phyloP scores from a whole-genome alignment of 2,888 invertebrate genomes.

The Pollenia griseotomentosa region DNA sequence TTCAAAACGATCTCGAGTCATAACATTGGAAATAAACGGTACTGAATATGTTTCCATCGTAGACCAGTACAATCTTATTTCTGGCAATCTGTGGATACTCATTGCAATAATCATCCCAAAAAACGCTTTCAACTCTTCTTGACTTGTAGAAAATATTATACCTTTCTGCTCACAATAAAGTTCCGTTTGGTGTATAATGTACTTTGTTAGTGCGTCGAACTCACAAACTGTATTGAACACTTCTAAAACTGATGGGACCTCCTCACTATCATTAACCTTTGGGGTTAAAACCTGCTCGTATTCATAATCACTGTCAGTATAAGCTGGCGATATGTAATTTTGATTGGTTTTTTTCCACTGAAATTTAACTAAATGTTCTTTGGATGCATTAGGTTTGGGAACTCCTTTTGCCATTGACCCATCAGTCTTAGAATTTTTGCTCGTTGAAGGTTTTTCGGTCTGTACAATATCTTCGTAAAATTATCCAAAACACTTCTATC shows the following conservation, averaged over 20 bases:
- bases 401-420: slow-evolving; percentile 12
- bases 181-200: slow-evolving; percentile 32
- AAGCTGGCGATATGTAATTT: slow-evolving; percentile 21
- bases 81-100: slow-evolving; percentile 34
- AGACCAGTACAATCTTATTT: slow-evolving; percentile 28
- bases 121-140: slow-evolving; percentile 22
- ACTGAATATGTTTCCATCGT: slow-evolving; percentile 32
- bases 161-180: slow-evolving; percentile 42
- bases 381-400: neutral
- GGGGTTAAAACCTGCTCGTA: slow-evolving; percentile 6
- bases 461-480: neutral
- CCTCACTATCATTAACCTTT: slow-evolving; percentile 7
- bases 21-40: slow-evolving; percentile 22
- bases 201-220: slow-evolving; percentile 14
- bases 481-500: slow-evolving; percentile 19
- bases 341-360: slow-evolving; percentile 29
- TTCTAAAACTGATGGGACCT: slow-evolving; percentile 13
- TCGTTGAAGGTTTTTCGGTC: neutral
- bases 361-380: neutral
- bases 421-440: slow-evolving; percentile 25
- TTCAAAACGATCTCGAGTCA: slow-evolving; percentile 24
- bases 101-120: slow-evolving; percentile 30
- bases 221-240: slow-evolving; percentile 36
- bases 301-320: neutral
- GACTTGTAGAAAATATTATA: slow-evolving; percentile 38